These are phyloP conservation scores for Pheosia gnoma DNA, from an alignment of 2,888 invertebrate genomes.

Conservation along the genomic window DNA sequence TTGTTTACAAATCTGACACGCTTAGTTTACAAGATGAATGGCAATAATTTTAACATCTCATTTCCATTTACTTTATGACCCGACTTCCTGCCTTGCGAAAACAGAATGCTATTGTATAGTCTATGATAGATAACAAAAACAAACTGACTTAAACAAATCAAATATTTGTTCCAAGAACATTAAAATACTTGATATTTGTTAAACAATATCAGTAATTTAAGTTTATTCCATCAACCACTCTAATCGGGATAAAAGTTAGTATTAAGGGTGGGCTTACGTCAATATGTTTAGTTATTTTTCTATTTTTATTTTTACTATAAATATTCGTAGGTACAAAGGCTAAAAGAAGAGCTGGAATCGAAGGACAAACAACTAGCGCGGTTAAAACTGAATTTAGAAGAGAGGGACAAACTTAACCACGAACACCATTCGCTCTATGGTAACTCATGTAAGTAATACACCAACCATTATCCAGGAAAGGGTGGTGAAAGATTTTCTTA, in stretches of 20 bases:
- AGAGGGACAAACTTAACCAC: constrained; percentile 84
- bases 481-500: too few species aligned
- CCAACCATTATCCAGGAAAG: too few species aligned
- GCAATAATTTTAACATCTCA: neutral
- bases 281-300: too few species aligned
- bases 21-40: neutral
- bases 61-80: neutral
- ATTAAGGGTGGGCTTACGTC: too few species aligned
- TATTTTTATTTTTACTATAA: neutral
- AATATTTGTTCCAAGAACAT: neutral
- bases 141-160: neutral
- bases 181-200: too few species aligned
- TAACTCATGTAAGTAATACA: constrained; percentile 64
- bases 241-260: too few species aligned
- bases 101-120: too few species aligned
- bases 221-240: too few species aligned
- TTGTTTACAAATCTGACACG: neutral
- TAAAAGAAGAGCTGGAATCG: constrained; percentile 85
- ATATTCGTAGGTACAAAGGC: constrained; percentile 77
- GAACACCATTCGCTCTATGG: constrained; percentile 77
- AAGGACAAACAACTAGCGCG: constrained; percentile 86
- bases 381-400: constrained; percentile 84
- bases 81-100: neutral
- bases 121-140: neutral
- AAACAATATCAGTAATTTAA: too few species aligned